Evolutionary conservation across 2,797 vertebrate genomes (phyloP).

Genomic region (Agapornis canus): DNA sequence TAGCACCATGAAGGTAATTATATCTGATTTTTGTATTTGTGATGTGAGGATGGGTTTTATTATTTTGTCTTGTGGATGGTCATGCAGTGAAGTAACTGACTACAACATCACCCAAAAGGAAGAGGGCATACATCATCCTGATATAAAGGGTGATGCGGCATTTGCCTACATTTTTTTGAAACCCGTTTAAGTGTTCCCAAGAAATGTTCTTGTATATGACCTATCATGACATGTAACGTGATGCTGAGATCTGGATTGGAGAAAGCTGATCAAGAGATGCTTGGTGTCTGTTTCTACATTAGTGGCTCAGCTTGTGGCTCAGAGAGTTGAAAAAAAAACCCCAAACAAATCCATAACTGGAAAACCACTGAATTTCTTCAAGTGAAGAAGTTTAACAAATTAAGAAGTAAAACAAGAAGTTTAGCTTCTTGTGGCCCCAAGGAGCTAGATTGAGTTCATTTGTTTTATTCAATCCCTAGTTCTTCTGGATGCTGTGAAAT

Average conservation of each 20-base stretch:
- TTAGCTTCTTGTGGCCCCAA: neutral
- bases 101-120: neutral
- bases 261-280: neutral
- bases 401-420: too few species aligned
- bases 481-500: neutral
- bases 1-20: neutral
- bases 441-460: neutral
- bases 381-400: neutral
- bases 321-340: neutral
- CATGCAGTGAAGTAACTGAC: neutral
- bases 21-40: neutral
- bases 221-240: fast-evolving
- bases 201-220: neutral
- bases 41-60: fast-evolving
- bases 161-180: neutral
- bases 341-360: neutral
- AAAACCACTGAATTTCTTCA: neutral
- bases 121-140: neutral
- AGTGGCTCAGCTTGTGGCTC: neutral
- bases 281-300: neutral
- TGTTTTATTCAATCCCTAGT: neutral
- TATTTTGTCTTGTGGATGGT: neutral
- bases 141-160: neutral
- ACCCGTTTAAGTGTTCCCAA: neutral
- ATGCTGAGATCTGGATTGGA: neutral